Conservation (phyloP, 2,113 vertebrate species). For the Tiliqua scincoides region DNA sequence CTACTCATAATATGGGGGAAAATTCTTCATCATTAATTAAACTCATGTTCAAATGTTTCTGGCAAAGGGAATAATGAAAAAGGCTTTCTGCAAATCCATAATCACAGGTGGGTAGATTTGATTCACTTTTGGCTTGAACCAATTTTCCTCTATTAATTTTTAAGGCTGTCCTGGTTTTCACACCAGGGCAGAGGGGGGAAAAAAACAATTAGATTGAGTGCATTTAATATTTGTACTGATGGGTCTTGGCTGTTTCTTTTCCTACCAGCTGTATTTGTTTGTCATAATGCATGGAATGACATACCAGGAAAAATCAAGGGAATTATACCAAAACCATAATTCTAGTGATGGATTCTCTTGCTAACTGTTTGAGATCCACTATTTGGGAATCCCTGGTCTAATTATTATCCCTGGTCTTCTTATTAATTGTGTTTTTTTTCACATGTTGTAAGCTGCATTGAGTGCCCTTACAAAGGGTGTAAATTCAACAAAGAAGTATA, state of each 20-base stretch:
- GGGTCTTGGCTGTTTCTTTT: background rate
- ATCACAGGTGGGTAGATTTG: background rate
- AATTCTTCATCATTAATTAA: background rate
- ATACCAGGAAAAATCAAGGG: background rate
- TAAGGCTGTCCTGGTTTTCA: background rate
- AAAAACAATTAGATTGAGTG: accelerated
- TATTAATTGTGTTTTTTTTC: too few species aligned
- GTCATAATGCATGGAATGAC: background rate
- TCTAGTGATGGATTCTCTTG: background rate
- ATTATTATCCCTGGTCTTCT: too few species aligned
- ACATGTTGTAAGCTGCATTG: too few species aligned
- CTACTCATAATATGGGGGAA: background rate
- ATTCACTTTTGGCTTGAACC: background rate
- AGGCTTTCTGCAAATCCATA: background rate
- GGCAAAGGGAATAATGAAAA: background rate
- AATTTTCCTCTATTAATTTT: background rate
- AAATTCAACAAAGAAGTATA: too few species aligned
- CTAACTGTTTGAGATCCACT: background rate
- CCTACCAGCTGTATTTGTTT: background rate
- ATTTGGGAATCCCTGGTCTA: background rate
- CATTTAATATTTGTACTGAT: background rate
- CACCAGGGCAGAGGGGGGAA: too few species aligned
- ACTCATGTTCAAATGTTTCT: background rate
- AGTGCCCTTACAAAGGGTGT: too few species aligned
- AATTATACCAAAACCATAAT: background rate